Conservation (phyloP, 2,888 invertebrate genomes). For the Octodonta nipae region DNA sequence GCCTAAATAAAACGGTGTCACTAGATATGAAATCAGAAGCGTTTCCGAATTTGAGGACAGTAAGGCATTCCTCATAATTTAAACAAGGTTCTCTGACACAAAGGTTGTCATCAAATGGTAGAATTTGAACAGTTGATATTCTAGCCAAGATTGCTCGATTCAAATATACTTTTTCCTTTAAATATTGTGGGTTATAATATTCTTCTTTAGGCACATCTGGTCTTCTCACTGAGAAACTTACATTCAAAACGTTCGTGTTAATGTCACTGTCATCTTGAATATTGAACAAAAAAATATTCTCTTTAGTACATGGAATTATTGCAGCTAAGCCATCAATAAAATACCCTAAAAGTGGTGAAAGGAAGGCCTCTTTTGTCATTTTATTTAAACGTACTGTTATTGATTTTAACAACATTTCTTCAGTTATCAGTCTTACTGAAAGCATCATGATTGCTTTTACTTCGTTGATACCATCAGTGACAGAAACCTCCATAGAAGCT, state of each 20-base stretch:
- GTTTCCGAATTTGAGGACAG: conserved; percentile 83
- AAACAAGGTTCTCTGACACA: conserved; percentile 91
- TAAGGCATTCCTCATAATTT: conserved; percentile 84
- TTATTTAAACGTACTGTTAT: conserved; percentile 85
- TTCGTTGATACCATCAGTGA: conserved; percentile 87
- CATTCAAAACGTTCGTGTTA: conserved; percentile 73
- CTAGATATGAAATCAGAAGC: conserved; percentile 75
- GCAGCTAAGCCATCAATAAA: conserved; percentile 84
- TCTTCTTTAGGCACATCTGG: conserved; percentile 66
- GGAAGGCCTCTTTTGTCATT: conserved; percentile 84
- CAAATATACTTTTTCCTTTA: conserved; percentile 87
- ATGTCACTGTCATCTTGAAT: conserved; percentile 87
- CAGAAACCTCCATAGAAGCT: conserved; percentile 87
- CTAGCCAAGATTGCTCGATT: conserved; percentile 77
- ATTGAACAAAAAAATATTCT: conserved; percentile 85
- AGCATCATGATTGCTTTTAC: conserved; percentile 86
- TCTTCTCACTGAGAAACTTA: conserved; percentile 79
- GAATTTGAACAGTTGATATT: conserved; percentile 73
- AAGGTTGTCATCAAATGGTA: conserved; percentile 92
- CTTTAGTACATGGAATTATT: conserved; percentile 81
- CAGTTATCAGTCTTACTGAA: conserved; percentile 76
- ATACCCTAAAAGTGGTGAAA: conserved; percentile 75
- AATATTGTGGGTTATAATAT: conserved; percentile 76
- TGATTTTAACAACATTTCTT: conserved; percentile 86
- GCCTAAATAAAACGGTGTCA: conserved; percentile 79